Base-by-base conservation (phyloP, 2,113 vertebrate species). In the Sturnira hondurensis region DNA sequence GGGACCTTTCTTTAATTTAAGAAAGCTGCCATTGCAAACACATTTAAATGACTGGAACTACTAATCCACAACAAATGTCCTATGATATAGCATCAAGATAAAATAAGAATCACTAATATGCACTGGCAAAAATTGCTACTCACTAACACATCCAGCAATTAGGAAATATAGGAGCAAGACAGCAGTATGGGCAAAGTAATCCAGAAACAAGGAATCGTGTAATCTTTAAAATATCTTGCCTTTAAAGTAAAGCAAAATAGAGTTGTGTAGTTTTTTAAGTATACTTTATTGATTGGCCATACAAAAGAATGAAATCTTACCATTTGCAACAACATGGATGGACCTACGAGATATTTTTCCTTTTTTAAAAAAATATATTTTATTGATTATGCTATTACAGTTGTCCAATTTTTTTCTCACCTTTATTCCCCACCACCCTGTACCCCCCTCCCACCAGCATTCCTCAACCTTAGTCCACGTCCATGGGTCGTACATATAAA, bases 21-120 rank as follows among this genome's bases (percentile, higher is more conserved):
- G 89, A 92, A 97, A 96, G 28, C 58, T 96, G 58, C 31, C 88
- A 31, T 3, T 86, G 38, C 67, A 85, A 95, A 96, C n/a, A 81
- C 43, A 97, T 77, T 70, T 61, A 91, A 38, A 95, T 93, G 54
- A 17, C 91, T 91, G 85, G 68, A 91, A 3, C 31, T 58, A 88
- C 20, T 43, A 89, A 90, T 83, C 2, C 8, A 93, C 2, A 96
- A 86, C 20, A 94, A 86, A 52, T 36, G 89, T 83, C 83, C 5
- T 74, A 70, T 80, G 87, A 76, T 65, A 87, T 96, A 88, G 92
- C 36, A 22, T 45, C 77, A 71, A 95, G 38, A 47, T 73, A 7
- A 80, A 63, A 56, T 17, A 95, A 67, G 63, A 96, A 67, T 43
- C 61, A 89, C 1, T 9, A 94, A 92, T 52, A 90, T 58, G 74